Conservation (phyloP, 2,888 invertebrate species). For the Nasonovia ribisnigri region DNA sequence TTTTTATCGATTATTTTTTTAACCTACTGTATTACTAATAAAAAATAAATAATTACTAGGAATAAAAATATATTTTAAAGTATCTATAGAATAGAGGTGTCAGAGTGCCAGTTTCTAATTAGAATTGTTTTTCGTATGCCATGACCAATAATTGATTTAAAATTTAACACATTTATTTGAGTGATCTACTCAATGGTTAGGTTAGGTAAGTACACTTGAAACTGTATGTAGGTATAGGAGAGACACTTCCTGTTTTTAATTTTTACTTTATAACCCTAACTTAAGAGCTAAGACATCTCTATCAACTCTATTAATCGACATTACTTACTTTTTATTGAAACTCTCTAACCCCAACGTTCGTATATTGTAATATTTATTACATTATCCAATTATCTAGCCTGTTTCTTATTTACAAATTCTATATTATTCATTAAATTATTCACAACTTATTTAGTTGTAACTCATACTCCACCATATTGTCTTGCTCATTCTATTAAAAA, state of each 20-base stretch:
- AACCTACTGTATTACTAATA: not conserved
- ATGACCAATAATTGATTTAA: not conserved
- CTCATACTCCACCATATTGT: not conserved
- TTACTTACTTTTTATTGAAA: not conserved
- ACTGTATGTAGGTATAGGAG: not conserved
- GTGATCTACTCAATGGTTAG: not conserved
- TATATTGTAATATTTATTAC: not conserved
- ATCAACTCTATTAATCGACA: not conserved
- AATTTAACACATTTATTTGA: not conserved
- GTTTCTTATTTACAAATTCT: not conserved
- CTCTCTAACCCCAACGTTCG: not conserved
- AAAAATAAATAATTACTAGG: too few relatives aligned
- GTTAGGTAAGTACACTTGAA: not conserved
- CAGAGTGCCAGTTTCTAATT: not conserved
- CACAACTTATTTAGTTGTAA: not conserved
- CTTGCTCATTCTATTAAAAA: not conserved
- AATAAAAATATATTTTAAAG: not conserved
- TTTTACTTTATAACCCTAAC: not conserved
- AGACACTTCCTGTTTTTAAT: not conserved
- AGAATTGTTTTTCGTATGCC: not conserved
- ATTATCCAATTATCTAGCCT: not conserved
- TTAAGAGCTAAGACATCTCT: not conserved
- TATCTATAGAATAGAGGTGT: too few relatives aligned
- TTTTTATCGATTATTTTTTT: not conserved
- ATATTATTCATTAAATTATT: not conserved